These are phyloP conservation scores for Leucophenga montana DNA, from an alignment of 2,888 invertebrate species.

Conservation along the genomic window DNA sequence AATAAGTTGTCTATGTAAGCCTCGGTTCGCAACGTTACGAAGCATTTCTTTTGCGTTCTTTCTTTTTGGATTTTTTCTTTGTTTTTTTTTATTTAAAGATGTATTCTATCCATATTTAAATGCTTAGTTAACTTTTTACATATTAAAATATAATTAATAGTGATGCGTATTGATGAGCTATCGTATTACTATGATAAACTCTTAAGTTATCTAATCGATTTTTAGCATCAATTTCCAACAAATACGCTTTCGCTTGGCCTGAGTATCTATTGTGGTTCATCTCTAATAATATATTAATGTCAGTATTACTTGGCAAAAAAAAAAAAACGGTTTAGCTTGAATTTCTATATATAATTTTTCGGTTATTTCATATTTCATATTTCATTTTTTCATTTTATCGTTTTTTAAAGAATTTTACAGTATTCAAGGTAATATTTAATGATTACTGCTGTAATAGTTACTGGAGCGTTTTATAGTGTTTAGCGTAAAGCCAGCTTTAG, in stretches of 20 bases:
- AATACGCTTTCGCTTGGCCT: conserved; percentile 41
- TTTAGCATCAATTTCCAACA: neutral
- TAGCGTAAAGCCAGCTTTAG: too few relatives aligned
- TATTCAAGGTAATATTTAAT: too few relatives aligned
- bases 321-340: neutral
- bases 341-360: conserved; percentile 14
- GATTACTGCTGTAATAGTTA: too few relatives aligned
- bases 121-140: conserved; percentile 45
- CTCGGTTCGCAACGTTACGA: neutral
- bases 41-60: conserved; percentile 14
- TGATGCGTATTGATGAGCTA: conserved; percentile 23
- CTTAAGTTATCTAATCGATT: conserved; percentile 45
- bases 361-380: conserved; percentile 26
- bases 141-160: conserved; percentile 65
- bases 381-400: neutral
- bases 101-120: neutral
- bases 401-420: too few relatives aligned
- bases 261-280: conserved; percentile 29
- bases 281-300: too few relatives aligned
- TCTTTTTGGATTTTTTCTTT: too few relatives aligned
- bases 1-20: conserved; percentile 38
- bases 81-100: too few relatives aligned
- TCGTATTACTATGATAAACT: conserved; percentile 54
- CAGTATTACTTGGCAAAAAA: too few relatives aligned
- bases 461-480: too few relatives aligned